Base-by-base conservation (phyloP, 1,140 invertebrate genomes). In the Zaprionus gabonicus region DNA sequence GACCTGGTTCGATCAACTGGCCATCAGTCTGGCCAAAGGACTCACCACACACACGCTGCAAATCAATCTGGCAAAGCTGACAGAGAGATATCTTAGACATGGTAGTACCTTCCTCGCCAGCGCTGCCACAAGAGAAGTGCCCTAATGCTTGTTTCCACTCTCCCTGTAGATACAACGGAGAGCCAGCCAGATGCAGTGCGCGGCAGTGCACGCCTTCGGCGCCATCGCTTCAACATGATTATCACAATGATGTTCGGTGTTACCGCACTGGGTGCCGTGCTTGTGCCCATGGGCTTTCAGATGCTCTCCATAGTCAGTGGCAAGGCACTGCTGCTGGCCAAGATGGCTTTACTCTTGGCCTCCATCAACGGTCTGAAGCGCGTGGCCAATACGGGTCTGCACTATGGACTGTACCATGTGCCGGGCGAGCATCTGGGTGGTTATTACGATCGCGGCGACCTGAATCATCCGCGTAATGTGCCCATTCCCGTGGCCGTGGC, bases 211-310 rank as follows among this genome's bases (percentile, higher is more conserved):
- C 79, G 91, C 1, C 93, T 94, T 3, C 93, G 95, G 2, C 93
- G 94, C 2, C 91, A 92, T 66, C 94, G 94, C 15, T 94, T 94
- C 15, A 94, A 95, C 6, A 94, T 96, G 93, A 94, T 96, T 86
- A 95, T 95, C 3, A 94, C 96, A 79, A 94, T 96, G 94, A 95
- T 96, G 94, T 96, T 96, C 85, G 96, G 96, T 1, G 91, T 96
- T 0, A 93, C 96, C 1, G 94, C 96, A 13, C 94, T 96, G 82
- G 95, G 95, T 1, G 95, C 96, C 78, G 95, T 97, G 1, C 82
- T 96, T 0, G 93, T 96, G 10, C 96, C 96, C 1, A 95, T 97
- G 95, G 96, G 96, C 34, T 96, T 96, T 71, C 96, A 96, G 81
- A 96, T 96, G 83, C 93, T 97, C 0, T 96, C 96, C 0, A 95